These are phyloP conservation scores for Ischnura elegans DNA, from an alignment of 2,888 invertebrate species.

Conservation along the genomic window DNA sequence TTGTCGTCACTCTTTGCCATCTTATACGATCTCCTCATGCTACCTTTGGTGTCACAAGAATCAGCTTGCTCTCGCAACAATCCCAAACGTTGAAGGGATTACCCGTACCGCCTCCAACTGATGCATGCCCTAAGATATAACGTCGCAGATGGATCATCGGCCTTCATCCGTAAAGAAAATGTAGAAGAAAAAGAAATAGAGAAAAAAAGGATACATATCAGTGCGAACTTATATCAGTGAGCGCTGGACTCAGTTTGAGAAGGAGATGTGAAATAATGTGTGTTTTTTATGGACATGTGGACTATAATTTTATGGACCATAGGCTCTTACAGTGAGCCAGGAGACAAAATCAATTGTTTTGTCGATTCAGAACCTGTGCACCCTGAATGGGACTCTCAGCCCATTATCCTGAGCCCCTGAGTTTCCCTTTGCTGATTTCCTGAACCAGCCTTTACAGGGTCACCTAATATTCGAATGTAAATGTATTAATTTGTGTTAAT, in stretches of 20 bases:
- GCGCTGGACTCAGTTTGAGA: slow-evolving; percentile 4
- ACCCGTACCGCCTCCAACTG: too few relatives aligned
- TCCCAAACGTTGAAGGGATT: too few relatives aligned
- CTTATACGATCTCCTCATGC: too few relatives aligned
- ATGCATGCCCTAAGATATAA: too few relatives aligned
- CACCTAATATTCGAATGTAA: background rate
- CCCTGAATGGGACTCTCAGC: background rate
- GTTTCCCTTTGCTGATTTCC: background rate
- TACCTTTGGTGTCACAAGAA: too few relatives aligned
- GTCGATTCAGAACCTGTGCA: background rate
- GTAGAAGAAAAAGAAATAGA: background rate
- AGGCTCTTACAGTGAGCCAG: background rate
- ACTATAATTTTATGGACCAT: background rate
- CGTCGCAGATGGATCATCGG: background rate
- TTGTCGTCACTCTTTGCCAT: too few relatives aligned
- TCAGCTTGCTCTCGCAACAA: too few relatives aligned
- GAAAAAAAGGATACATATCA: background rate
- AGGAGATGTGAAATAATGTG: background rate
- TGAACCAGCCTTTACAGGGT: background rate
- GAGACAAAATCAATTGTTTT: background rate
- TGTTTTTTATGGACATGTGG: background rate
- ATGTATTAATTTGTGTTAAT: background rate
- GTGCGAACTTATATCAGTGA: background rate
- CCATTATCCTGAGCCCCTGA: background rate
- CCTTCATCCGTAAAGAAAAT: background rate